Conservation (phyloP, 2,797 vertebrate genomes). For the Sphenopsis melanotis region DNA sequence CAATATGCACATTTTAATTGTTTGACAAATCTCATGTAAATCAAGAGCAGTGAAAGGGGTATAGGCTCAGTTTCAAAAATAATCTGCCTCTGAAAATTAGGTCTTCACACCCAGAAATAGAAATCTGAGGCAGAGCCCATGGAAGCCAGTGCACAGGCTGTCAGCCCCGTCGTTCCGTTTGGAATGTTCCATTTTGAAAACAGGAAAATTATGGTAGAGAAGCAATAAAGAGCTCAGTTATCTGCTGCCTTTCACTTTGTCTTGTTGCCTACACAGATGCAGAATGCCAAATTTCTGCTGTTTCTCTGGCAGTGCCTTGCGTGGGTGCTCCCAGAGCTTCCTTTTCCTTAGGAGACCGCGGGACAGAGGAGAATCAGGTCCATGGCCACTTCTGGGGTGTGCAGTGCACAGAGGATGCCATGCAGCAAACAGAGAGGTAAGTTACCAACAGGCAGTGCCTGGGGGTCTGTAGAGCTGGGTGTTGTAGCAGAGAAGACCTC, state of each 20-base stretch:
- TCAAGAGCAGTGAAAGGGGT: slow-evolving; percentile 2
- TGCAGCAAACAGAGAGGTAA: fast-evolving
- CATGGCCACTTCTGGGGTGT: background rate
- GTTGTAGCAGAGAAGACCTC: slow-evolving; percentile 3
- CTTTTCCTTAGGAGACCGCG: background rate
- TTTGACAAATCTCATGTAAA: background rate
- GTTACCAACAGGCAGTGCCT: background rate
- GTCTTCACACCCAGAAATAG: slow-evolving; percentile 39
- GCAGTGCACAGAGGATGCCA: background rate
- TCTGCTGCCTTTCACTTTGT: slow-evolving; percentile 26
- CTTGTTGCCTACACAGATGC: slow-evolving; percentile 53
- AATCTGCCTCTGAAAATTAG: slow-evolving; percentile 39
- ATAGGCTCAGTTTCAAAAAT: slow-evolving; percentile 34
- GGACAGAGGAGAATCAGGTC: background rate
- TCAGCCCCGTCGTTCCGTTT: background rate
- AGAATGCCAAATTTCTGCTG: slow-evolving; percentile 44
- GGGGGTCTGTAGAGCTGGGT: background rate
- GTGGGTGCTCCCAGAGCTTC: background rate
- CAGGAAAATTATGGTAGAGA: background rate
- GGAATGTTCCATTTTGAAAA: slow-evolving; percentile 26
- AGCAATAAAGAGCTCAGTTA: slow-evolving; percentile 40
- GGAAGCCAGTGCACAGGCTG: slow-evolving; percentile 17
- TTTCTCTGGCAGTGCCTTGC: background rate
- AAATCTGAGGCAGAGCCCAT: slow-evolving; percentile 12
- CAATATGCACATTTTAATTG: slow-evolving; percentile 12